A percentile compares a stretch with the other conserved stretches of the same genome.
phyloP scores from a whole-genome alignment of 2,113 vertebrate species.

The Chionomys nivalis region DNA sequence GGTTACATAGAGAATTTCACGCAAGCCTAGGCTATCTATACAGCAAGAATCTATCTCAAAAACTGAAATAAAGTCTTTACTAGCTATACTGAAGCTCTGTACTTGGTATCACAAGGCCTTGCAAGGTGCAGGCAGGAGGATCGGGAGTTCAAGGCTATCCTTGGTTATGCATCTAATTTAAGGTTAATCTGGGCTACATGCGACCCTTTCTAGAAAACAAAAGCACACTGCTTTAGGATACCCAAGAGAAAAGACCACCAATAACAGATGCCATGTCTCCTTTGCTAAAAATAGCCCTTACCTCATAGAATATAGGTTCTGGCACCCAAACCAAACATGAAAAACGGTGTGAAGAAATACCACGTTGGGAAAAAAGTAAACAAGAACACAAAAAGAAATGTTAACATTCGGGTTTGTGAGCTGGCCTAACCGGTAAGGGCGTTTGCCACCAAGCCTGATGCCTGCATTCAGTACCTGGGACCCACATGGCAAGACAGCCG shows the following conservation, averaged over 20 bases:
- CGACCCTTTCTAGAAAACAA: not conserved
- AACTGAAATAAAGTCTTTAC: not conserved
- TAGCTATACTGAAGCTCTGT: not conserved
- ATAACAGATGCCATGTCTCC: not conserved
- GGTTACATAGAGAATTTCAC: not conserved
- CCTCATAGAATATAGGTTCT: not conserved
- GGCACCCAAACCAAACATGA: not conserved
- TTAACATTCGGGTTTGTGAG: not conserved
- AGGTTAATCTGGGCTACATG: not conserved
- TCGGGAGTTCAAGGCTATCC: not conserved
- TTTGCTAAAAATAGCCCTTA: not conserved
- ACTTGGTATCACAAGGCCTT: not conserved
- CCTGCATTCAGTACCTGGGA: too few relatives aligned
- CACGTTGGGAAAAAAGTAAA: not conserved
- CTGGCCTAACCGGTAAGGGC: not conserved
- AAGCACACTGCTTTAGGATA: not conserved
- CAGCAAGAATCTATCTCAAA: not conserved
- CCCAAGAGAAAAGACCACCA: not conserved
- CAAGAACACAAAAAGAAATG: not conserved
- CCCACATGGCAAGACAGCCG: too few relatives aligned
- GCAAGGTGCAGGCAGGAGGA: not conserved
- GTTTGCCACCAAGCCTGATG: too few relatives aligned
- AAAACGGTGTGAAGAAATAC: constrained; percentile 41
- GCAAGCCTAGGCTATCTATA: not conserved
- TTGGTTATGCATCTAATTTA: not conserved